Base-by-base conservation (phyloP, 2,888 invertebrate genomes). In the Archips xylosteana region DNA sequence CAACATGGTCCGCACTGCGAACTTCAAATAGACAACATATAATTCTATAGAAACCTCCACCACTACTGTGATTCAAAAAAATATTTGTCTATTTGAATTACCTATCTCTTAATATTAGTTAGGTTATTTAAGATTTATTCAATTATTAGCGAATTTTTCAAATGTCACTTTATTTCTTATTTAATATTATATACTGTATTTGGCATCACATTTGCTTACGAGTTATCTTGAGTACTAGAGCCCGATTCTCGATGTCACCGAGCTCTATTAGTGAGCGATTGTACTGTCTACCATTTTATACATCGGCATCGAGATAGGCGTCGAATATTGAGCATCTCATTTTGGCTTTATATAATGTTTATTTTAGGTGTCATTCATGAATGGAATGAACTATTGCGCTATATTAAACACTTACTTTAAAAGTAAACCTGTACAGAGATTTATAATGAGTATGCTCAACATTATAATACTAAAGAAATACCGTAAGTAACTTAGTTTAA, bases 371-470 rank as follows among this genome's bases (percentile, higher is more conserved):
- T 70, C 32, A 34, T 42, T 10, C 51, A 47, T 13, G 10, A 49
- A 39, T 63, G 57, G 23, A 12, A 39, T 15, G 36, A 47, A 36
- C 47, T 23, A 49, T 23, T 64, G 64, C 67, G 69, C 45, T 36
- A 34, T 61, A 54, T 42, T 62, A 39, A 54, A 74, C 65, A 70
- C 65, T 60, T 45, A 70, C 65, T 60, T 45, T 10, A 59, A 82
- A 75, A 82, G 77, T 79, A 77, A 79, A 86, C 54, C n/a, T 74
- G 71, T 75, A 67, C 67, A 75, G 71, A 71, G 66, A 72, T 73
- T 70, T 70, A 67, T 83, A 79, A 79, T 75, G 78, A 81, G 79
- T 83, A 84, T 87, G 91, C 90, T 92, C 91, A 91, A 84, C 85
- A 84, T 74, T 70, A 71, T 74, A 75, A 77, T 73, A 75, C 74